Percentiles rank a stretch among this genome's conserved stretches.
Evolutionary conservation across 2,797 vertebrate species (phyloP).

Genomic region (Gymnoscopelus microlampas): DNA sequence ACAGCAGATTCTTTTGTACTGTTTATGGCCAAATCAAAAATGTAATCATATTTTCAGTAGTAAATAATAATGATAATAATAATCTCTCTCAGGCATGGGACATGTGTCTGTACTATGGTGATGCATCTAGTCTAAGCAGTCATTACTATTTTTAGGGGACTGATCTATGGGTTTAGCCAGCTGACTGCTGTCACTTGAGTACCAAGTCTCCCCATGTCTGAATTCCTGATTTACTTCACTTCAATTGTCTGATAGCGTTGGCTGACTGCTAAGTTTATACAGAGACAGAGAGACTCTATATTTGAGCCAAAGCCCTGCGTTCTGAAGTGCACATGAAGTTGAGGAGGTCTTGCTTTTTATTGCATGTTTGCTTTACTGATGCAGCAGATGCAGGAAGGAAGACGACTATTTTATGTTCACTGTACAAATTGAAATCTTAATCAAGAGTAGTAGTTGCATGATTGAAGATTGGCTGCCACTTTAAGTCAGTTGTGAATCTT

Average conservation of each 20-base stretch:
- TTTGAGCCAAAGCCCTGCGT: background rate
- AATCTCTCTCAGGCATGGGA: background rate
- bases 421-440: no score
- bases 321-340: background rate
- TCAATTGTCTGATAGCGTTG: background rate
- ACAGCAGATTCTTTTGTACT: no score
- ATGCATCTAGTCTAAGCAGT: slow-evolving; percentile 1
- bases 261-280: background rate
- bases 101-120: background rate
- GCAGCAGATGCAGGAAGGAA: no score
- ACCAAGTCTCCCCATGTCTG: background rate
- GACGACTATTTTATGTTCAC: no score
- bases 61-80: slow-evolving; percentile 8
- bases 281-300: background rate
- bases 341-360: no score
- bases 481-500: background rate
- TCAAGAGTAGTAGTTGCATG: no score
- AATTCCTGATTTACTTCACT: slow-evolving; percentile 1
- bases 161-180: slow-evolving; percentile 10
- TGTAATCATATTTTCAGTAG: no score
- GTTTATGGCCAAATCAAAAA: no score
- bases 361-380: no score
- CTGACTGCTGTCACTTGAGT: slow-evolving; percentile 11
- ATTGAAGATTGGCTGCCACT: no score
- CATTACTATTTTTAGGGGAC: slow-evolving; percentile 31